Evolutionary conservation across 92 coral and sea anemone species (phyloP), one percentile per base, ranked within the genome.

Genomic region (Phenganax subtilis): DNA sequence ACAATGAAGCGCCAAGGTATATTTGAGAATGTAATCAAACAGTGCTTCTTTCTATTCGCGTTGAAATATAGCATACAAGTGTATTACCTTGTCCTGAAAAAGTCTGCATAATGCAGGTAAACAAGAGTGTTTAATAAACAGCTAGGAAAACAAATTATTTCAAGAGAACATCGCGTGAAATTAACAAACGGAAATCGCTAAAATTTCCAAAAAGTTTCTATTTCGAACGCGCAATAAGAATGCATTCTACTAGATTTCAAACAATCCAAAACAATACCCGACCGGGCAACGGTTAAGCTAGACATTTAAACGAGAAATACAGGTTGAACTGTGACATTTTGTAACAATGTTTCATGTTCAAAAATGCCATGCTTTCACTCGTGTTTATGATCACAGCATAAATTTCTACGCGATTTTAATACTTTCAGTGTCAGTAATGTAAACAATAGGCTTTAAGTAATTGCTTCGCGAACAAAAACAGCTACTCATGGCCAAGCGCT

Each of bases 371-470:
- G 3, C 20, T 30, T 37, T 68, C 54, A 68, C 47, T 30, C 73
- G 14, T 30, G 53, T 17, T 10, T 12, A 53, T 53, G 54, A 68
- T 7, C 47, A 37, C 47, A 37, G 73, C n/a, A 37, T 68, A 30
- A 68, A 28, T 67, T 67, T 67, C 52, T 27, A 37, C 2, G 44
- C 70, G 70, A 64, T 64, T 17, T 3, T 68, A 30, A 20, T 37
- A 37, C 5, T 37, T 37, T 37, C 47, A 37, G 47, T 12, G 53
- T n/a, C 52, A 12, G 14, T 37, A 28, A 68, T 68, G 73, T 68
- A n/a, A 68, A 68, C 73, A 68, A 68, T 25, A 68, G 73, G 47
- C 73, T 68, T 68, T 68, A 20, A 20, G 25, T 20, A 68, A 68
- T 68, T 53, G 54, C 54, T 68, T 68, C 15, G 53, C 31, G 31